Evolutionary conservation across 2,113 vertebrate genomes (phyloP).

Genomic region (Tragelaphus buxtoni): DNA sequence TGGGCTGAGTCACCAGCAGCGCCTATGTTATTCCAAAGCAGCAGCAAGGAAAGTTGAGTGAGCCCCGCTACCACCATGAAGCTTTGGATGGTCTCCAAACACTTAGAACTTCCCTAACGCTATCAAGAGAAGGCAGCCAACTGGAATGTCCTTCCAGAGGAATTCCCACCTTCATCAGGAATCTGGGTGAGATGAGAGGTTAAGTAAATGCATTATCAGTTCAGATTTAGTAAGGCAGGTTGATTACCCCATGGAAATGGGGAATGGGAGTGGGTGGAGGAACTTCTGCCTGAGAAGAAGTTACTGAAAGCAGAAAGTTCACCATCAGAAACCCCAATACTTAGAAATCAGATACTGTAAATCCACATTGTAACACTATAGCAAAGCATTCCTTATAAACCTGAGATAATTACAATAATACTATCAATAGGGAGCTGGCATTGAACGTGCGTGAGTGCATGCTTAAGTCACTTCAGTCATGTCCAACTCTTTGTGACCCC

Average conservation of each 20-base stretch:
- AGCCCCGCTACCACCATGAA: neutral
- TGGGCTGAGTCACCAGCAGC: neutral
- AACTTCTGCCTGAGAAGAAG: neutral
- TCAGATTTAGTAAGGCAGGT: neutral
- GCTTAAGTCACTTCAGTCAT: neutral
- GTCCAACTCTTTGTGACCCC: neutral
- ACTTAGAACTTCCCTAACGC: neutral
- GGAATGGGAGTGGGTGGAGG: neutral
- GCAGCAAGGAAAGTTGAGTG: neutral
- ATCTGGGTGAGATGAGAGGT: neutral
- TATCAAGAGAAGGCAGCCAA: neutral
- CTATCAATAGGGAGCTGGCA: neutral
- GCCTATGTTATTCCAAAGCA: neutral
- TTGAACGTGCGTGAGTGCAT: neutral
- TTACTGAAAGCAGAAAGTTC: neutral
- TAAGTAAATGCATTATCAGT: neutral
- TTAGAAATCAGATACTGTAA: neutral
- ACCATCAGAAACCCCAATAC: neutral
- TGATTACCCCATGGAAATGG: neutral
- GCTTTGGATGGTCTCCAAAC: neutral
- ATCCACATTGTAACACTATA: neutral
- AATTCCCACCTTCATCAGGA: neutral
- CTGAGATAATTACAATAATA: neutral
- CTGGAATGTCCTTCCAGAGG: neutral
- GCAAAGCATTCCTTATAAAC: neutral